Base-by-base conservation (phyloP, 2,888 invertebrate genomes). In the Epirrhoe tristata region DNA sequence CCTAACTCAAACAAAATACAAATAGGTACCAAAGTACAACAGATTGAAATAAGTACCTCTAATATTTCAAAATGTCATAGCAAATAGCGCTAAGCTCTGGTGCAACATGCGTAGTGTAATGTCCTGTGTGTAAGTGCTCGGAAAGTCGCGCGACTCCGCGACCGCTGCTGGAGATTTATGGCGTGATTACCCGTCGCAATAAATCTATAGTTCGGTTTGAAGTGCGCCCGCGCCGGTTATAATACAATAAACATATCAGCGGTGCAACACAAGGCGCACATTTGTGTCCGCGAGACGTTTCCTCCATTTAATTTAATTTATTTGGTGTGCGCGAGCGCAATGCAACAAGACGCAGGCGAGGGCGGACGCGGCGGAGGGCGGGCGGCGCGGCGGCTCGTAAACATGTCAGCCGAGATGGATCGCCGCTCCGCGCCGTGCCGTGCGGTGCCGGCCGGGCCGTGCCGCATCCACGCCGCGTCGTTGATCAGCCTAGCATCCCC, bases 251-350 rank as follows among this genome's bases (percentile, higher is more conserved):
- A 71, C 71, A 69, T 68, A 67, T 66, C 72, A 67, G 60, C 65
- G 68, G 61, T 53, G 60, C 58, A 57, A 57, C 60, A 57, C 66
- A 67, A 63, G 60, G 58, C 72, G 69, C 70, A 56, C 75, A 76
- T 78, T 77, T 78, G 79, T 76, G 79, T 62, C 55, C 61, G 64
- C 52, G 57, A 51, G 69, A 67, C 65, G 57, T 67, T 67, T 65
- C 88, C 85, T 85, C 80, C 83, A 84, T 86, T 86, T 86, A 82
- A 82, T 83, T 83, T 86, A 84, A 87, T 88, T 88, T 87, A 87
- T 87, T 80, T 81, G 83, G 57, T 69, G 73, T 74, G 77, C 77
- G 72, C 72, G 69, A 71, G 76, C 74, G 81, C 83, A 79, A 82
- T 82, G 86, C 86, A 83, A 83, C 77, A 80, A 79, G 61, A 55